These are phyloP conservation scores for Genyomyrus donnyi DNA, from an alignment of 2,113 vertebrate genomes.

Conservation along the genomic window DNA sequence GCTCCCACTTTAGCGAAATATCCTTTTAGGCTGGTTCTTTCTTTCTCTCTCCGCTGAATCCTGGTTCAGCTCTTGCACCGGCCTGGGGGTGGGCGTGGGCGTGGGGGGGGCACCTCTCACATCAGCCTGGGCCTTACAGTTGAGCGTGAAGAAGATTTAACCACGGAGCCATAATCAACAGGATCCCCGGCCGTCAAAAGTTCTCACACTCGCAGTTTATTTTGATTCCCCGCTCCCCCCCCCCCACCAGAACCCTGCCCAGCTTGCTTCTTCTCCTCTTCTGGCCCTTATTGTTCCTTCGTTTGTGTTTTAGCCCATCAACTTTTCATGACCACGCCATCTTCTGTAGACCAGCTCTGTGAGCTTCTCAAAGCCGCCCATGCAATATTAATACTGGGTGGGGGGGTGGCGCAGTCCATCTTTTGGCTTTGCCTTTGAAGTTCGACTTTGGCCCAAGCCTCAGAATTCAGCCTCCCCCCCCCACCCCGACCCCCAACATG, in stretches of 20 bases:
- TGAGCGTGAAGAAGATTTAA: slow-evolving; percentile 11
- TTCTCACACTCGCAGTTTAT: neutral
- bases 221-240: neutral
- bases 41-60: neutral
- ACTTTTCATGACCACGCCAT: slow-evolving; percentile 28
- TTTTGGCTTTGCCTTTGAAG: slow-evolving; percentile 4
- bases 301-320: slow-evolving; percentile 29
- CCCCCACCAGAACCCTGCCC: neutral
- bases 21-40: neutral
- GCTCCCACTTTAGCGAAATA: neutral
- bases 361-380: neutral
- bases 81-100: neutral
- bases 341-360: slow-evolving; percentile 22
- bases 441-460: neutral
- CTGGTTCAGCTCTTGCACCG: neutral
- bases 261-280: slow-evolving; percentile 2
- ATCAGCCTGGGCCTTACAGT: neutral
- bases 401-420: neutral
- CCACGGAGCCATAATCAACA: neutral
- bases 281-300: slow-evolving; percentile 18
- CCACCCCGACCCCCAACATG: neutral
- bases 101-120: neutral
- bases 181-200: neutral
- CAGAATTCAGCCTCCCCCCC: neutral
- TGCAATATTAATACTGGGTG: slow-evolving; percentile 21